These are phyloP conservation scores for Emmelina monodactyla DNA, from an alignment of 2,888 invertebrate genomes.

Conservation along the genomic window DNA sequence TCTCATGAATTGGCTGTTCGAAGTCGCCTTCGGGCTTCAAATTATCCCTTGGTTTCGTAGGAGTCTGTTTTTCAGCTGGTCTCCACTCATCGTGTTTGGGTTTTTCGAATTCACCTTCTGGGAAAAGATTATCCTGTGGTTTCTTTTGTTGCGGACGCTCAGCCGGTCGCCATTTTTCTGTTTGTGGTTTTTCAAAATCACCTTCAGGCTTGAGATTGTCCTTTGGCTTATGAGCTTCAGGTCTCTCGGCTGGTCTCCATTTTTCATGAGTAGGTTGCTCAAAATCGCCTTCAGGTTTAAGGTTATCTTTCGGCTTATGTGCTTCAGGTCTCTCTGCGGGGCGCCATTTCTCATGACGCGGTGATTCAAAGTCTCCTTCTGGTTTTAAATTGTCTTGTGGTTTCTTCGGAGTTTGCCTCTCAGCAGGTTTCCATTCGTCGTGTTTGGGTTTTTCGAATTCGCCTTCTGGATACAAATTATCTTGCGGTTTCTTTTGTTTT, in stretches of 20 bases:
- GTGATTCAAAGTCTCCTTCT: constrained; percentile 66
- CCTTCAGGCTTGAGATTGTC: constrained; percentile 68
- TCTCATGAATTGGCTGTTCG: constrained; percentile 23
- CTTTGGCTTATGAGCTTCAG: constrained; percentile 37
- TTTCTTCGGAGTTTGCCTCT: constrained; percentile 30
- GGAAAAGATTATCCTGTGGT: constrained; percentile 63
- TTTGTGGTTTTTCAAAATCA: constrained; percentile 39
- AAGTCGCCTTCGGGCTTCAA: constrained; percentile 64
- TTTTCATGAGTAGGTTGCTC: constrained; percentile 27
- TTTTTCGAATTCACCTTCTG: constrained; percentile 62
- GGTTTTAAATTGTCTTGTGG: constrained; percentile 58
- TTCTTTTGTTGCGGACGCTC: constrained; percentile 38
- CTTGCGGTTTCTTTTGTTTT: constrained; percentile 23
- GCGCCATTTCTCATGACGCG: constrained; percentile 28
- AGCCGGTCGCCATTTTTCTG: constrained; percentile 38
- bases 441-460: constrained; percentile 40
- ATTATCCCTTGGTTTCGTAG: constrained; percentile 40
- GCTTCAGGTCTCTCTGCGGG: constrained; percentile 45
- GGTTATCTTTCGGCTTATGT: constrained; percentile 53
- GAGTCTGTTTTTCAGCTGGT: constrained; percentile 28
- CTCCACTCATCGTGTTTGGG: constrained; percentile 29
- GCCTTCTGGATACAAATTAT: constrained; percentile 60
- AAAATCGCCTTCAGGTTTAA: constrained; percentile 64
- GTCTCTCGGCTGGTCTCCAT: constrained; percentile 39
- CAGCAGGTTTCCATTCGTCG: constrained; percentile 45